Base-by-base conservation (phyloP, 2,113 vertebrate species). In the Ptilonorhynchus violaceus region DNA sequence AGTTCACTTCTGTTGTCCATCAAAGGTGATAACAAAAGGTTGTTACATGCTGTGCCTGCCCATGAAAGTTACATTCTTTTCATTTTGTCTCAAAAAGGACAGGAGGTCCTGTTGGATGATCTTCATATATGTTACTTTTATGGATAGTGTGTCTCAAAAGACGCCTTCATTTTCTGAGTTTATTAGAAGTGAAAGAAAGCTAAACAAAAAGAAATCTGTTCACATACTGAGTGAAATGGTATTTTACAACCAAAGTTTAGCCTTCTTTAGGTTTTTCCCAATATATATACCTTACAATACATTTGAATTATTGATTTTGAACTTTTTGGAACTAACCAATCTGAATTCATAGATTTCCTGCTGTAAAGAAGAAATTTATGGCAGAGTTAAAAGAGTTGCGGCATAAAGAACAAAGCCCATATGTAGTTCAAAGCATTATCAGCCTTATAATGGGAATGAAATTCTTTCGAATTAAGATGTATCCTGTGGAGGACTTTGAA, bases 371-470 rank as follows among this genome's bases (percentile, higher is more conserved):
- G 98, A 99, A 99, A 97, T 99, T 99, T 94, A 98, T 99, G 98
- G 98, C 99, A 1, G 99, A 99, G 97, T 97, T 99, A 20, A 99
- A 99, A 96, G 99, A 99, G 97, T 96, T 99, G 67, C 98, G 99
- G 30, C 99, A 99, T 89, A 99, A 99, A 97, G 99, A 99, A 59
- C 99, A 99, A 97, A 99, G 97, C 91, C 99, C 99, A 0, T 99
- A 99, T 7, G 97, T 99, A 41, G 98, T 99, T 86, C 99, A 99
- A 96, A 99, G 99, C 94, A 99, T 99, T 96, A 99, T 99, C 98
- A 99, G 99, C 96, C 98, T 99, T 93, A 99, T 99, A 96, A 99
- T 99, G 99, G 99, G 99, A 56, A 99, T 99, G 98, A 99, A 99
- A 96, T 99, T 99, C 98, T 99, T 99, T 94, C 98, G 99, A 79